Evolutionary conservation across 1,140 invertebrate genomes (phyloP).

Genomic region (Aphaenogaster rudis): DNA sequence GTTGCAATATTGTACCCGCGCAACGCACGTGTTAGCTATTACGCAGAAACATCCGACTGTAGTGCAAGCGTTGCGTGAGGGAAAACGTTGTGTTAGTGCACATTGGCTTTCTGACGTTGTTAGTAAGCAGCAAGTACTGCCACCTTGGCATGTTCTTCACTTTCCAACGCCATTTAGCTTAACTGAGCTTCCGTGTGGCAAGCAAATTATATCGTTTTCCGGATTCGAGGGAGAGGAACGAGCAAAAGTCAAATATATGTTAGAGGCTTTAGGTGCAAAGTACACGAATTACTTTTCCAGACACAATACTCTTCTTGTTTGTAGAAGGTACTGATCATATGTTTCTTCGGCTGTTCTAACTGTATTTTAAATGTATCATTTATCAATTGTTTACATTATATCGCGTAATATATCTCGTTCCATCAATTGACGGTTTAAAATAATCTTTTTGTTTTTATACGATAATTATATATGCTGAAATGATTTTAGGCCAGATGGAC

Average conservation of each 20-base stretch:
- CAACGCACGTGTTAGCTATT: constrained; percentile 97
- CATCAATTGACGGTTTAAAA: not conserved
- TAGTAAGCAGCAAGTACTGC: constrained; percentile 93
- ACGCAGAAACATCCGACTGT: constrained; percentile 96
- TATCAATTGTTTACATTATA: not conserved
- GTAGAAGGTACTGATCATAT: constrained; percentile 85
- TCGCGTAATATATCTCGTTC: not conserved
- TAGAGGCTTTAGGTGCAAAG: constrained; percentile 95
- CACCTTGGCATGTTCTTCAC: constrained; percentile 97
- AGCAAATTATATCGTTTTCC: constrained; percentile 93
- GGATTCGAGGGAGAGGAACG: constrained; percentile 96
- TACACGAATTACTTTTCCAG: constrained; percentile 91
- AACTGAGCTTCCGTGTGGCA: constrained; percentile 89
- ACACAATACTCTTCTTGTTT: constrained; percentile 92
- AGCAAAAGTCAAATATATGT: constrained; percentile 93
- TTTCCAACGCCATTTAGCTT: constrained; percentile 93
- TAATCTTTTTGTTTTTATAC: constrained; percentile 14
- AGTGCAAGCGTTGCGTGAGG: constrained; percentile 91
- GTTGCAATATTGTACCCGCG: constrained; percentile 92
- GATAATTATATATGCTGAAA: constrained; percentile 22
- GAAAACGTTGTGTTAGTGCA: constrained; percentile 95
- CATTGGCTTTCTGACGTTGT: constrained; percentile 98
- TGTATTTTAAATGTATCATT: constrained; percentile 5
- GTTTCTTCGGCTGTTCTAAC: not conserved
- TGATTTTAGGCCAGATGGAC: constrained; percentile 91